Conservation (phyloP, 2,797 vertebrate genomes). For the Mormyrus hasselquistii region DNA sequence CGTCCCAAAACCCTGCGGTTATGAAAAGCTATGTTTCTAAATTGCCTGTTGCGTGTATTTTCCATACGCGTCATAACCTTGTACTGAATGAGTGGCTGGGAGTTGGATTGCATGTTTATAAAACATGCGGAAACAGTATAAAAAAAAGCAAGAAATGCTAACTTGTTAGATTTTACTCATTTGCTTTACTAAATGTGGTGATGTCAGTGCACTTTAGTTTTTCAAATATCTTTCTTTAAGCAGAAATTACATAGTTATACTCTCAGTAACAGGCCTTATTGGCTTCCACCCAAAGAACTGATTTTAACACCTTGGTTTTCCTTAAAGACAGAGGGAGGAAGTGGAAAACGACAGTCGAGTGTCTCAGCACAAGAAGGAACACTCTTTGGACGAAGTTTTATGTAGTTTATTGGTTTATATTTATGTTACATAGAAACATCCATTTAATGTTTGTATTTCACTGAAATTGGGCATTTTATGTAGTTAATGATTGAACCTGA, state of each 20-base stretch:
- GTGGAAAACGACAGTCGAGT: not conserved
- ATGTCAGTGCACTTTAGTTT: not conserved
- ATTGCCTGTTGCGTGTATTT: not conserved
- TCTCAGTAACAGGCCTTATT: not conserved
- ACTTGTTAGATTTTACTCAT: not conserved
- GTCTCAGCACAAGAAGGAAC: not conserved
- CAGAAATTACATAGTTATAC: not conserved
- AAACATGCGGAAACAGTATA: not conserved
- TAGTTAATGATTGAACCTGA: slow-evolving; percentile 17
- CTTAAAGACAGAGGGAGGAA: not conserved
- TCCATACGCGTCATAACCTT: not conserved
- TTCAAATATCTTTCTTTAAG: not conserved
- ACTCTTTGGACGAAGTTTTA: not conserved
- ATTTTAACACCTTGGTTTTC: not conserved
- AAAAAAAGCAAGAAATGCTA: not conserved
- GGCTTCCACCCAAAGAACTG: not conserved
- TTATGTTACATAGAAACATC: not conserved
- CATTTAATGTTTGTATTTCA: not conserved
- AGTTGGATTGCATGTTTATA: not conserved
- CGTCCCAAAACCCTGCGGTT: not conserved
- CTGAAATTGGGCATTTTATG: slow-evolving; percentile 1
- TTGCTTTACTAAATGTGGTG: not conserved
- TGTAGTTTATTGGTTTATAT: not conserved
- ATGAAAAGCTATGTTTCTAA: not conserved
- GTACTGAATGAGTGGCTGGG: not conserved